Conservation (phyloP, 2,888 invertebrate species). For the Steromphala cineraria region DNA sequence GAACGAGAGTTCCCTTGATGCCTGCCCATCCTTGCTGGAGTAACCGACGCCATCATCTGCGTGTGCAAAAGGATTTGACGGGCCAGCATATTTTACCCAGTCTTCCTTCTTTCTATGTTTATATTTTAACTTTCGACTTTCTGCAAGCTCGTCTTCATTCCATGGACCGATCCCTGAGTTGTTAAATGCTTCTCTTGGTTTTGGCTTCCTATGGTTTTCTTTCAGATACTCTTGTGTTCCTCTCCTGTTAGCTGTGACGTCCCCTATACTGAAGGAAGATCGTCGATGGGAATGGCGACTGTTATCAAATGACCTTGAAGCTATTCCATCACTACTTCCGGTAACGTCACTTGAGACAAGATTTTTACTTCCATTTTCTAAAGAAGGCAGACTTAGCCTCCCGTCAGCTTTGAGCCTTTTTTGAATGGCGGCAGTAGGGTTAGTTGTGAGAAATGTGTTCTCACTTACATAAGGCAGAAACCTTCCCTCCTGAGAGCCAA, state of each 20-base stretch:
- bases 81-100: neutral
- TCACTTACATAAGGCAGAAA: constrained; percentile 30
- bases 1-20: neutral
- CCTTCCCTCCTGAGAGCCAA: neutral
- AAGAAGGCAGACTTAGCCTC: neutral
- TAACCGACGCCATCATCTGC: neutral
- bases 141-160: neutral
- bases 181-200: neutral
- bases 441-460: constrained; percentile 30
- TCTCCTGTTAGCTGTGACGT: neutral
- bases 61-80: neutral
- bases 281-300: neutral
- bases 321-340: neutral
- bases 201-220: neutral
- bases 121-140: neutral
- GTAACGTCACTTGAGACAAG: neutral
- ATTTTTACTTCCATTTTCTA: neutral
- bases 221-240: neutral
- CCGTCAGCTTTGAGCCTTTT: neutral
- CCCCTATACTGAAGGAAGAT: neutral
- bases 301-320: neutral
- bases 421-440: neutral
- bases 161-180: neutral
- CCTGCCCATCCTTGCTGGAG: neutral
- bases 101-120: neutral